These are phyloP conservation scores for Mallateleia sp. DNA, from an alignment of 2,888 invertebrate species.

Conservation along the genomic window DNA sequence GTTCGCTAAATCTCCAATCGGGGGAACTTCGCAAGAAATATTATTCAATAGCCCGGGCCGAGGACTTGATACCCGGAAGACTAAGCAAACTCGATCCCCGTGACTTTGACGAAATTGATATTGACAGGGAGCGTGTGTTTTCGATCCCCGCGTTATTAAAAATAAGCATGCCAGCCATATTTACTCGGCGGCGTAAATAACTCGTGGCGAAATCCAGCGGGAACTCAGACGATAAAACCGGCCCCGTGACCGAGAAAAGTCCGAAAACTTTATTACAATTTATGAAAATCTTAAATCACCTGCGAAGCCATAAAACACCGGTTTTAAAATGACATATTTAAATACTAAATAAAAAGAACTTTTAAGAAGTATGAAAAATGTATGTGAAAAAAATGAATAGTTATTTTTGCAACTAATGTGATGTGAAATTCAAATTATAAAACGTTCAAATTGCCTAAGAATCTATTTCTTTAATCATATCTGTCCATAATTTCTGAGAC, in stretches of 20 bases:
- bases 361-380: too few species aligned
- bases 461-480: too few species aligned
- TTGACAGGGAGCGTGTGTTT: constrained; percentile 21
- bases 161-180: neutral
- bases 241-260: neutral
- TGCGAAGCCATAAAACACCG: too few species aligned
- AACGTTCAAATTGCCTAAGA: too few species aligned
- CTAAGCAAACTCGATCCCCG: neutral
- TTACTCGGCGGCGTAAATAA: neutral
- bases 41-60: constrained; percentile 22
- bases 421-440: too few species aligned
- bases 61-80: constrained; percentile 22
- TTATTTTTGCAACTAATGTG: too few species aligned
- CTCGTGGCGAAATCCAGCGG: neutral
- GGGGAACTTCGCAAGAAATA: constrained; percentile 44
- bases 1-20: constrained; percentile 35
- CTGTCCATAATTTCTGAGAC: too few species aligned
- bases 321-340: too few species aligned
- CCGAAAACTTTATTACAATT: constrained; percentile 24
- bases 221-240: neutral
- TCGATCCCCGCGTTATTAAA: neutral
- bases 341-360: too few species aligned
- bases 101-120: constrained; percentile 15
- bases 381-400: too few species aligned
- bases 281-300: constrained; percentile 46